Conservation (phyloP, 2,113 vertebrate genomes). For the Ivindomyrus marchei region DNA sequence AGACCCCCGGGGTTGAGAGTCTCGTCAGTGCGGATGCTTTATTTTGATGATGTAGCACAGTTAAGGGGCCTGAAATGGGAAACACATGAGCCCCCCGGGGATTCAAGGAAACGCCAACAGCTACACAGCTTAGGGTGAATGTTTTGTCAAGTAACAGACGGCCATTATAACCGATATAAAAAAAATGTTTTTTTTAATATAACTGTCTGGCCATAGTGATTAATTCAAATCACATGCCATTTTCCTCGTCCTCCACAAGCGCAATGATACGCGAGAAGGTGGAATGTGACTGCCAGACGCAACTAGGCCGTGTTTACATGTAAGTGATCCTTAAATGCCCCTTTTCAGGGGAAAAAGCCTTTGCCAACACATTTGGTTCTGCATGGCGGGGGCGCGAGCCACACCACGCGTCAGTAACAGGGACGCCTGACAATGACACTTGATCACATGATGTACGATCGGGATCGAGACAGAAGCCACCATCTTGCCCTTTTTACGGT, state of each 20-base stretch:
- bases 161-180: conserved; percentile 63
- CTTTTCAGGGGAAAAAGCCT: conserved; percentile 15
- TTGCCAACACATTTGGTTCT: background rate
- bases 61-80: conserved; percentile 53
- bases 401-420: background rate
- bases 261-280: conserved; percentile 57
- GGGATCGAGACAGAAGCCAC: background rate
- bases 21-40: conserved; percentile 49
- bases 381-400: background rate
- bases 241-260: conserved; percentile 61
- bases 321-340: conserved; percentile 29
- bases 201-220: conserved; percentile 73
- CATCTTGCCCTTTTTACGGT: background rate
- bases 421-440: background rate
- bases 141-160: conserved; percentile 68
- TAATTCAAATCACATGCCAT: conserved; percentile 69
- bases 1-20: background rate
- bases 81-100: conserved; percentile 67
- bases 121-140: conserved; percentile 56
- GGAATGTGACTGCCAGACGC: conserved; percentile 59
- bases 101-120: conserved; percentile 62
- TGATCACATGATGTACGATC: background rate
- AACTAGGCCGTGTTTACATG: conserved; percentile 16
- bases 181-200: conserved; percentile 66
- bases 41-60: conserved; percentile 61